Evolutionary conservation across 2,797 vertebrate genomes (phyloP).

Genomic region (Vipera latastei): DNA sequence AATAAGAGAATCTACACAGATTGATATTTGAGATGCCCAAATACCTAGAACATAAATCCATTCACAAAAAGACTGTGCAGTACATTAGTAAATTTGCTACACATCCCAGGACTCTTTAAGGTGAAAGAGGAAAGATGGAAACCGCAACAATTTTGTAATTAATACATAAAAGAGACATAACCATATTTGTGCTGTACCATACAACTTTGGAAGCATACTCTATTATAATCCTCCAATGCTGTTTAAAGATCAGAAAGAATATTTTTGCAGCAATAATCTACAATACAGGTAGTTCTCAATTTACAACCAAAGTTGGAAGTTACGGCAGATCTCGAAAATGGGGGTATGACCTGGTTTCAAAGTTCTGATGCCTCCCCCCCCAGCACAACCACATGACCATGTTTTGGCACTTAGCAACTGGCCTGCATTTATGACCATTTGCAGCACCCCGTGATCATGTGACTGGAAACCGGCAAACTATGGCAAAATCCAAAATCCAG

Average conservation of each 20-base stretch:
- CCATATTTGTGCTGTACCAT: background rate
- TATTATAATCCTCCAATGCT: background rate
- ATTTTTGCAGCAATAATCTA: background rate
- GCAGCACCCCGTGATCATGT: background rate
- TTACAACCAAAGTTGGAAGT: background rate
- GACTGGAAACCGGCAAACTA: background rate
- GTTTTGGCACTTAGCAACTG: background rate
- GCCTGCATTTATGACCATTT: background rate
- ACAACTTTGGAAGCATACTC: background rate
- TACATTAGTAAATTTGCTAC: background rate
- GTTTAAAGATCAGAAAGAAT: background rate
- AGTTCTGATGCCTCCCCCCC: background rate
- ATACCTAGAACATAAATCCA: background rate
- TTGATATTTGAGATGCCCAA: background rate
- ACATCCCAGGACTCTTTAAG: background rate
- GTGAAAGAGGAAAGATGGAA: background rate
- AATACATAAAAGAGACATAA: background rate
- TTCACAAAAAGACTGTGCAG: constrained; percentile 10
- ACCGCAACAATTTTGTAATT: background rate
- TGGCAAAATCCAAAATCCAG: background rate
- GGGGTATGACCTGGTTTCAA: background rate
- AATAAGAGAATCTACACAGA: background rate
- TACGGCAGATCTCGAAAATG: background rate
- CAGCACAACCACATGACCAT: background rate
- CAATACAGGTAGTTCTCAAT: background rate